phyloP scores from a whole-genome alignment of 1,140 invertebrate species.

The Pararge aegeria region DNA sequence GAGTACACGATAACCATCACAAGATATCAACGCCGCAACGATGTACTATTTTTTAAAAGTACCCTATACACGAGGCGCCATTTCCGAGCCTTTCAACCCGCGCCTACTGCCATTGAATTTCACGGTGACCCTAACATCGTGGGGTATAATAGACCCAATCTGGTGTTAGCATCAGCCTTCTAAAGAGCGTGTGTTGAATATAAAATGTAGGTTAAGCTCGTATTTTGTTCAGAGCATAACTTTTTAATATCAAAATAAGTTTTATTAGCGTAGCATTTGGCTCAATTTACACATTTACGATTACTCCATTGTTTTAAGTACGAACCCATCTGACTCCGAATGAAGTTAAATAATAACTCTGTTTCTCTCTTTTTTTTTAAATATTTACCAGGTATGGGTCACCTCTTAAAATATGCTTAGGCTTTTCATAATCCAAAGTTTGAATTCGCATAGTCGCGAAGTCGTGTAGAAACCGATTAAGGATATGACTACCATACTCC shows the following conservation, averaged over 20 bases:
- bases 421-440: no score
- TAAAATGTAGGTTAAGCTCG: conserved; percentile 8
- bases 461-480: no score
- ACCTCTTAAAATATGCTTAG: no score
- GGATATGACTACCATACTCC: no score
- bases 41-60: not conserved
- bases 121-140: conserved; percentile 8
- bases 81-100: conserved; percentile 2
- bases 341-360: no score
- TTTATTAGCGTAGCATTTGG: no score
- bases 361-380: no score
- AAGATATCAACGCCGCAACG: not conserved
- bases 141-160: conserved; percentile 28
- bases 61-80: not conserved
- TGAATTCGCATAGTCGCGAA: no score
- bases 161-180: conserved; percentile 16
- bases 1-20: not conserved
- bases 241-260: not conserved
- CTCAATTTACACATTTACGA: no score
- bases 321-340: no score
- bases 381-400: no score
- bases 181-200: conserved; percentile 18
- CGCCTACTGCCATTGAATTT: conserved; percentile 19
- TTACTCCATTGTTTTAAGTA: no score
- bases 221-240: conserved; percentile 4